A percentile compares a stretch with the other conserved stretches of the same genome.
phyloP scores from a whole-genome alignment of 2,797 vertebrate genomes.

The Sphenopsis melanotis region DNA sequence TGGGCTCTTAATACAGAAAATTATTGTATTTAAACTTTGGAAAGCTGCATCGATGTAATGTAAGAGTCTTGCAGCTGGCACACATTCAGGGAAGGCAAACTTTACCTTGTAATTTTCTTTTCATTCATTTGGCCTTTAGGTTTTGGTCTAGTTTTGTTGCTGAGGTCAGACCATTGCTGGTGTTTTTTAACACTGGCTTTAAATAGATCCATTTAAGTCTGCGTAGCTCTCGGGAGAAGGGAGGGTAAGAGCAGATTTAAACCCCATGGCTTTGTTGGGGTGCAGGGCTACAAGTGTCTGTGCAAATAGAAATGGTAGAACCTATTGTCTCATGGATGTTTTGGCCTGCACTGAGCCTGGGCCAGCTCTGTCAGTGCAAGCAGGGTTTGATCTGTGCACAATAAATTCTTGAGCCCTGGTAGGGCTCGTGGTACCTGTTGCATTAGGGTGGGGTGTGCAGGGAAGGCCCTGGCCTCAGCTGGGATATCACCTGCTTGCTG shows the following conservation, averaged over 20 bases:
- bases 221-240: not conserved
- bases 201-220: not conserved
- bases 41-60: not conserved
- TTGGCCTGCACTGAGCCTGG: not conserved
- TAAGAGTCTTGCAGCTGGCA: constrained; percentile 2
- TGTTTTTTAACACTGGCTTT: not conserved
- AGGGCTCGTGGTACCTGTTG: not conserved
- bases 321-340: fast-evolving
- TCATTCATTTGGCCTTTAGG: not conserved
- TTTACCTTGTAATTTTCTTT: constrained; percentile 51
- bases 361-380: not conserved
- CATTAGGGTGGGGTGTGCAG: not conserved
- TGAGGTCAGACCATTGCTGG: not conserved
- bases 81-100: not conserved
- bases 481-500: not conserved
- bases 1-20: constrained; percentile 49
- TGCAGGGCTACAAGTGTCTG: not conserved
- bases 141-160: not conserved
- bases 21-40: constrained; percentile 51
- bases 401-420: not conserved
- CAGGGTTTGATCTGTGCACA: not conserved
- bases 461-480: not conserved
- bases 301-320: not conserved
- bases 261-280: not conserved
- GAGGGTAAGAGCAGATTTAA: not conserved